Evolutionary conservation across 2,113 vertebrate species (phyloP).

Genomic region (Amphiprion ocellaris): DNA sequence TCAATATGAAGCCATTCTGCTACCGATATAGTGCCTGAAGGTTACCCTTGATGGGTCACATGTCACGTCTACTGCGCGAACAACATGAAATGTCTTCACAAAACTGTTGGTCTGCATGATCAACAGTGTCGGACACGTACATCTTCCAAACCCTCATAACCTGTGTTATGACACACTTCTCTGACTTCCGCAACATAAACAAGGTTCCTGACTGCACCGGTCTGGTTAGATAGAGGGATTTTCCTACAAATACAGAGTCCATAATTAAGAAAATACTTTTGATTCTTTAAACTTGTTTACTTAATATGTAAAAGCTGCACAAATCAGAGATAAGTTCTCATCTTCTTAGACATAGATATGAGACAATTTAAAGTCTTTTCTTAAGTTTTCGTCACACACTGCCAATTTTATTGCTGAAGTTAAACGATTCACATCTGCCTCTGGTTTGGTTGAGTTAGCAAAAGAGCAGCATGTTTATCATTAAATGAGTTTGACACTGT

Average conservation of each 20-base stretch:
- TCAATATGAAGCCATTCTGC: slow-evolving; percentile 5
- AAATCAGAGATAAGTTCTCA: not conserved
- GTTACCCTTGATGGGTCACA: slow-evolving; percentile 51
- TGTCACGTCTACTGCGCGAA: slow-evolving; percentile 28
- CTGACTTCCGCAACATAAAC: slow-evolving; percentile 49
- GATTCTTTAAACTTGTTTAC: not conserved
- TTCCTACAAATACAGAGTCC: slow-evolving; percentile 17
- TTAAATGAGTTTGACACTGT: not conserved
- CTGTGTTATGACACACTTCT: slow-evolving; percentile 59
- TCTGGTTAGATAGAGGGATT: slow-evolving; percentile 42
- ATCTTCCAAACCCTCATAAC: slow-evolving; percentile 47
- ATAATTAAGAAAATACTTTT: not conserved
- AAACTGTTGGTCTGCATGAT: slow-evolving; percentile 22
- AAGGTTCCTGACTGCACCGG: slow-evolving; percentile 32
- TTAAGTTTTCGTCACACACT: not conserved
- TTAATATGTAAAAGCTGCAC: too few species aligned
- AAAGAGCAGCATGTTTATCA: slow-evolving; percentile 11
- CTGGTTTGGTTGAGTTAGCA: slow-evolving; percentile 11
- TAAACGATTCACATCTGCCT: not conserved
- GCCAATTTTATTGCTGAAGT: not conserved
- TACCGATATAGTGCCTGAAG: slow-evolving; percentile 12
- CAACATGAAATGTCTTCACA: slow-evolving; percentile 27
- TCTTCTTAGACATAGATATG: not conserved
- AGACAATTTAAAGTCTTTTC: not conserved
- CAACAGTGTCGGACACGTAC: not conserved